Evolutionary conservation across 2,888 invertebrate species (phyloP).

Genomic region (Escarpia spicata): DNA sequence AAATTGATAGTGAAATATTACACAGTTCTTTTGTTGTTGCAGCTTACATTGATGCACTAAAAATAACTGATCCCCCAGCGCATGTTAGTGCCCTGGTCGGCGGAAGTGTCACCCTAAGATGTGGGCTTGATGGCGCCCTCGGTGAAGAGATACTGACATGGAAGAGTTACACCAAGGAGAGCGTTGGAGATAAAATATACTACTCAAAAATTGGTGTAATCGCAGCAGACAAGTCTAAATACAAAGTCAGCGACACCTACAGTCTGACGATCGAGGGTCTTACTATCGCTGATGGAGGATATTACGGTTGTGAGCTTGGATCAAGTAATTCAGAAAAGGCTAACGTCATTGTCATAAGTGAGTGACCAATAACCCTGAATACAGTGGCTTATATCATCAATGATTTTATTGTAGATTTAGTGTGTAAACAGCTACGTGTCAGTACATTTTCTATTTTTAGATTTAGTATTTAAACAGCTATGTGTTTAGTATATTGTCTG

Average conservation of each 20-base stretch:
- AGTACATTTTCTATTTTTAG: too few species aligned
- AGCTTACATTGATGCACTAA: not conserved
- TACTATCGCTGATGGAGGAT: not conserved
- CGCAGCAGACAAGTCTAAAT: not conserved
- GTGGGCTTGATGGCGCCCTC: not conserved
- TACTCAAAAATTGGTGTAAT: not conserved
- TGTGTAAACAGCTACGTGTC: too few species aligned
- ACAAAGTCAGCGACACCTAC: not conserved
- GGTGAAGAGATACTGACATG: not conserved
- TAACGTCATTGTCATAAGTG: not conserved
- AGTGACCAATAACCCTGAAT: not conserved
- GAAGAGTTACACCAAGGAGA: not conserved
- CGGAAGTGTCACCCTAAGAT: not conserved
- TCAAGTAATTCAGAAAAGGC: not conserved
- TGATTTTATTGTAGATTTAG: too few species aligned
- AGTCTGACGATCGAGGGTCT: not conserved
- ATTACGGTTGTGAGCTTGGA: not conserved
- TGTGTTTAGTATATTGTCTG: too few species aligned
- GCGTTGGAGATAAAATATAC: not conserved
- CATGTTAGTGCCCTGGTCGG: not conserved
- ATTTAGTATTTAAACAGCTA: too few species aligned
- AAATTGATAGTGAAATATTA: not conserved
- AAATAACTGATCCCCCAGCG: not conserved
- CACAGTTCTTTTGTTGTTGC: not conserved
- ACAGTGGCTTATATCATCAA: too few species aligned